phyloP scores from a whole-genome alignment of 2,888 invertebrate species.

The Neoascia interrupta region DNA sequence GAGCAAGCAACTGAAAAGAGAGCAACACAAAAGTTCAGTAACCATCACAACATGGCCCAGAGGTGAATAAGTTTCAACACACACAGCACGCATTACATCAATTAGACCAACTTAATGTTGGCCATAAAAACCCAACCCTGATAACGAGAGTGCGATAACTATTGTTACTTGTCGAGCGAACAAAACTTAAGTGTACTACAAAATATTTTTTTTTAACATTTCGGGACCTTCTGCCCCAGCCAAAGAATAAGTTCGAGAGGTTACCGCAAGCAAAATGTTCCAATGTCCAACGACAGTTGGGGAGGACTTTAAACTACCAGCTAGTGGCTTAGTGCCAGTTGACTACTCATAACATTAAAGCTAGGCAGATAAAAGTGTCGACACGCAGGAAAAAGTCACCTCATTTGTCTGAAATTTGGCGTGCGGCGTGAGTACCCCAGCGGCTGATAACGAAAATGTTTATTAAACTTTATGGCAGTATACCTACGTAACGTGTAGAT shows the following conservation, averaged over 20 bases:
- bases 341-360: slow-evolving; percentile 20
- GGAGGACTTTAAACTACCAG: slow-evolving; percentile 56
- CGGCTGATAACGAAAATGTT: slow-evolving; percentile 8
- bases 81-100: no score
- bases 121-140: slow-evolving; percentile 5
- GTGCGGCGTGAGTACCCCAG: neutral
- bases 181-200: neutral
- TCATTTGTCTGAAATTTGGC: slow-evolving; percentile 17
- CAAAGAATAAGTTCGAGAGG: slow-evolving; percentile 1
- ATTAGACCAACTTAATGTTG: slow-evolving; percentile 3
- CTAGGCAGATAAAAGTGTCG: neutral
- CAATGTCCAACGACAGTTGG: slow-evolving; percentile 27
- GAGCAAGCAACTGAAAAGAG: slow-evolving; percentile 36
- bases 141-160: neutral
- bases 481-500: no score
- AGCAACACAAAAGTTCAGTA: neutral
- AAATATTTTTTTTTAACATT: neutral
- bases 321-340: slow-evolving; percentile 23
- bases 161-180: slow-evolving; percentile 37
- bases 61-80: no score
- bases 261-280: neutral
- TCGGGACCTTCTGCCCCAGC: slow-evolving; percentile 1
- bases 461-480: neutral
- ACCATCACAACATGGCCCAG: neutral
- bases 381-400: slow-evolving; percentile 15